Percentiles rank a stretch among this genome's conserved stretches.
Evolutionary conservation across 2,113 vertebrate species (phyloP).

Genomic region (Phainopepla nitens): DNA sequence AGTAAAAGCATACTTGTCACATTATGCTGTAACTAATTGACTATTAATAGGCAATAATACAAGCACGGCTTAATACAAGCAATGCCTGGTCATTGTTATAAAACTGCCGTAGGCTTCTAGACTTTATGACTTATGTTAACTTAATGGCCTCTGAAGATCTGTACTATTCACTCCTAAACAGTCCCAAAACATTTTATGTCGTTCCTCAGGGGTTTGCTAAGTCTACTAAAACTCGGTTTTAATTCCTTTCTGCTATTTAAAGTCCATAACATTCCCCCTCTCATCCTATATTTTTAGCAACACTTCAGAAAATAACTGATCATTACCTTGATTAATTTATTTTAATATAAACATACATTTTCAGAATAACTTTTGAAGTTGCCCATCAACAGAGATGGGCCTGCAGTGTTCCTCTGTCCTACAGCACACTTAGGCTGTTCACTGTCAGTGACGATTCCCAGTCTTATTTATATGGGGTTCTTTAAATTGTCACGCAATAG

Average conservation of each 20-base stretch:
- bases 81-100: neutral
- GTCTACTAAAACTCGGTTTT: neutral
- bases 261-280: fast-evolving
- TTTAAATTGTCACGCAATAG: neutral
- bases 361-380: neutral
- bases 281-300: neutral
- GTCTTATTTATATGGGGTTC: neutral
- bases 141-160: neutral
- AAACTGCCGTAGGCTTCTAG: neutral
- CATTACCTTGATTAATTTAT: neutral
- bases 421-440: neutral
- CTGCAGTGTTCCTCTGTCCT: neutral
- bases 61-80: neutral
- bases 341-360: neutral
- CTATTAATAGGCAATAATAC: neutral
- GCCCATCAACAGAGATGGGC: neutral
- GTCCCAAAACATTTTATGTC: neutral
- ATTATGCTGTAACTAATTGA: neutral
- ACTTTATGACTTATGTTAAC: neutral
- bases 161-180: neutral
- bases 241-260: neutral
- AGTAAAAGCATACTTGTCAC: neutral
- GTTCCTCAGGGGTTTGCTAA: neutral
- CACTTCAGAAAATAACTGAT: neutral
- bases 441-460: neutral